Evolutionary conservation across 2,888 invertebrate species (phyloP), one percentile per base, ranked within the genome.

Genomic region (Netelia fuscicornis): DNA sequence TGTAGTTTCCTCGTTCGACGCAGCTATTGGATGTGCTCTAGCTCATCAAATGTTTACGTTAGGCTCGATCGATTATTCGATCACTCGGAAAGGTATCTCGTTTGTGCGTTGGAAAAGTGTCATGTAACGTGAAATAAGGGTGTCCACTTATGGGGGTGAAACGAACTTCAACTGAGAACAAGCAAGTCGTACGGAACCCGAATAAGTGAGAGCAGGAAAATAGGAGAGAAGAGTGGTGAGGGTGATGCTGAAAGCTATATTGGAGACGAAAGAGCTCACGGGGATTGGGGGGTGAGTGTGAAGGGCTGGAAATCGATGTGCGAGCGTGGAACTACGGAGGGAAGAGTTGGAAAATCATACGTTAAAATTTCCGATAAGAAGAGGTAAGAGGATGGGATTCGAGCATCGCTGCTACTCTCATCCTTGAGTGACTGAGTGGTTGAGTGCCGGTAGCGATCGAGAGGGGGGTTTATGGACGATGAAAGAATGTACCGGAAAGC

Each of bases 291-390:
- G 30, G 37, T 37, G 72, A 54, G 68, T 20, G 70, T 20, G 67
- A 56, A 70, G 17, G 25, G n/a, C 37, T 23, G 30, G 48, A 75
- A 79, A 83, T 83, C 83, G 83, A 83, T 83, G 30, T 6, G 68
- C 25, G 68, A 75, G 68, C 68, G 25, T 60, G 44, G 30, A 54
- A 74, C 54, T 64, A 44, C 3, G n/a, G 11, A 54, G 76, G 54
- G 68, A 72, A 54, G 68, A 75, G 74, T 68, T 74, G 74, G 74
- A 72, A 79, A 83, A 83, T 75, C 62, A 25, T 72, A 30, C 70
- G 75, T 75, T 75, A 68, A 81, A 67, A 78, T 70, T 79, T 70
- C 56, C 83, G 71, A 79, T 74, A 74, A 74, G 58, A 60, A 17
- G 44, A 48, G 58, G 5, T 25, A 68, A 42, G 67, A 71, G 71